Evolutionary conservation across 1,140 invertebrate genomes (phyloP), one percentile per base, ranked within the genome.

Genomic region (Alviniconcha marisindica): DNA sequence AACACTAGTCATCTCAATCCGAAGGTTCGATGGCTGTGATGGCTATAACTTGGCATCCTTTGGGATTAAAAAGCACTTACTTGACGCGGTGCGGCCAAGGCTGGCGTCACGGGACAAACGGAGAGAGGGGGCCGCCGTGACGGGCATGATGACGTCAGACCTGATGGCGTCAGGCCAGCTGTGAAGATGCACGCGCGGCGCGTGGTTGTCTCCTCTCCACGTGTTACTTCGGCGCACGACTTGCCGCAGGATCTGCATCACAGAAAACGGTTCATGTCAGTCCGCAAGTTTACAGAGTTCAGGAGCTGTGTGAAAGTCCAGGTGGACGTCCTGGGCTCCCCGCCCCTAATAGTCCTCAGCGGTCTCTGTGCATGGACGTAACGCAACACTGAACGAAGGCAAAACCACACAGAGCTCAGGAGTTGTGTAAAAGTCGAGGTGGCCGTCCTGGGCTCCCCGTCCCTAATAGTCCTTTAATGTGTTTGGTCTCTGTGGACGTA

Each of bases 101-200:
- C 71, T 74, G 71, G 38, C 71, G 71, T 36, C 15, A 38, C 71
- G 71, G 36, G 71, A 24, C 71, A 42, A 21, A n/a, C 71, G 71
- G 36, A 74, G 36, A 24, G 71, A 40, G 28, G 36, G 71, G 36
- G 31, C 71, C 14, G 71, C 36, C 36, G 38, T 36, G 38, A n/a
- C 71, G 7, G 71, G 71, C 71, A 74, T 74, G 38, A 24, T 44
- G 36, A 40, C 71, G 38, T 74, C 71, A 24, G 7, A 12, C 33
- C 31, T 63, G 71, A 14, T 44, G 36, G 21, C 71, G 38, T 74
- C 71, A 42, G 71, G 38, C 71, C 18, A 18, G 38, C 38, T 42
- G 5, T 74, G 21, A 24, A 42, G 38, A 0, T 42, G 71, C 36
- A 42, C 71, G 36, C n/a, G 71, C 42, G 2, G 71, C 14, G 28